Evolutionary conservation across 2,888 invertebrate genomes (phyloP), one percentile per base, ranked within the genome.

Genomic region (Arenicola marina): DNA sequence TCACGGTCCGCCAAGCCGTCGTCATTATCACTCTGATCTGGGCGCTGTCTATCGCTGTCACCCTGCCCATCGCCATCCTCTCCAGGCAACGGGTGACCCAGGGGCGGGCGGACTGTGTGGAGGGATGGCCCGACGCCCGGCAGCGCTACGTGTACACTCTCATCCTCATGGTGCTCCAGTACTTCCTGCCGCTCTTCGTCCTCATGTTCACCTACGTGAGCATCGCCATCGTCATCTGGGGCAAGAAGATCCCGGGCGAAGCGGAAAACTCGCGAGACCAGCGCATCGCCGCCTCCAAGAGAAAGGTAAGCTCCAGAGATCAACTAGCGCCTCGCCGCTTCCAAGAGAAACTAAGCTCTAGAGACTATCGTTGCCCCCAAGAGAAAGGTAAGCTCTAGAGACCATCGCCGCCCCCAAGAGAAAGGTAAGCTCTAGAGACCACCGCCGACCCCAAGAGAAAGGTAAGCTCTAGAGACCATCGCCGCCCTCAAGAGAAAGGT

Each of bases 151-250:
- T 89, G 70, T 95, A 93, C 84, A 90, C 91, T 1, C 87, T 90
- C 75, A 88, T 90, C 0, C 84, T 95, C 65, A 87, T 93, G 83
- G 86, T 89, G 34, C 86, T 95, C 57, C 95, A 95, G 84, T 95
- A 94, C 81, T 87, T 91, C 66, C 86, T 94, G 69, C 95, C 95
- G 0, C 86, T 94, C 65, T 81, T 87, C 43, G 92, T 93, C 51
- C 87, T 95, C n/a, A 86, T 93, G 62, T 91, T 91, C 81, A 93
- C 94, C 0, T 95, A 95, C 80, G 89, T 90, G 0, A 88, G 92
- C 71, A 95, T 95, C 64, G 93, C 91, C 0, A 86, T 91, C 48
- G 90, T 91, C n/a, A 92, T 95, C 56, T 93, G 93, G 93, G 92
- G 92, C 24, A 90, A 92, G 69, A 86, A 90, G 45, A 90, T 92